Base-by-base conservation (phyloP, 1,140 invertebrate genomes). In the Plectrocnemia conspersa region DNA sequence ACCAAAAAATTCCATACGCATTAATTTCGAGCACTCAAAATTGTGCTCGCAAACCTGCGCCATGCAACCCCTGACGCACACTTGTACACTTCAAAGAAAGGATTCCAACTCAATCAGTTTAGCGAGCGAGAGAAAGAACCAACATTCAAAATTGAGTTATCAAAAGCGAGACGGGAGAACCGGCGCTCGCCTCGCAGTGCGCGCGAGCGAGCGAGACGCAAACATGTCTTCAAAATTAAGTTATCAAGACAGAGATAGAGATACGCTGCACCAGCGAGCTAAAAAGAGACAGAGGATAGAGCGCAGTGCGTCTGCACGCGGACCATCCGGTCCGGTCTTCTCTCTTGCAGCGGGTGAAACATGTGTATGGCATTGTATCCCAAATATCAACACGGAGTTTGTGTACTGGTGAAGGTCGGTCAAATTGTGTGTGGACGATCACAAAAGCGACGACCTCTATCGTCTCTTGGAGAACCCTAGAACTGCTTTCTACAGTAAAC, bases 31-130 rank as follows among this genome's bases (percentile, higher is more conserved):
- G n/a, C n/a, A n/a, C n/a, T n/a, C n/a, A n/a, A n/a, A n/a, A n/a
- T n/a, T n/a, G n/a, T n/a, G n/a, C n/a, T 40, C 13, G 13, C n/a
- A 40, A 19, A 2, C 36, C 2, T 2, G 1, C 36, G 2, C 10
- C 16, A 40, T 40, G 15, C 2, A n/a, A 35, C 29, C 25, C 5
- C 46, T 35, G 46, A 11, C 13, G 5, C 10, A n/a, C 44, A 29
- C 24, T 22, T 18, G 44, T 48, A n/a, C n/a, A 29, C 18, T 29
- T 50, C 6, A 38, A 50, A 19, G 21, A 50, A 50, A 27, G 47
- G 47, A 50, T 50, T 38, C 47, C 47, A 50, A 38, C 47, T 38
- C 33, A 50, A 50, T 47, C 45, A 47, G 45, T 23, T 38, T 21
- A 11, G 47, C 29, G 47, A 50, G 47, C 33, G 47, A 50, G 47